These are phyloP conservation scores for Drosophila murphyi DNA, from an alignment of 1,140 invertebrate genomes.

Conservation along the genomic window DNA sequence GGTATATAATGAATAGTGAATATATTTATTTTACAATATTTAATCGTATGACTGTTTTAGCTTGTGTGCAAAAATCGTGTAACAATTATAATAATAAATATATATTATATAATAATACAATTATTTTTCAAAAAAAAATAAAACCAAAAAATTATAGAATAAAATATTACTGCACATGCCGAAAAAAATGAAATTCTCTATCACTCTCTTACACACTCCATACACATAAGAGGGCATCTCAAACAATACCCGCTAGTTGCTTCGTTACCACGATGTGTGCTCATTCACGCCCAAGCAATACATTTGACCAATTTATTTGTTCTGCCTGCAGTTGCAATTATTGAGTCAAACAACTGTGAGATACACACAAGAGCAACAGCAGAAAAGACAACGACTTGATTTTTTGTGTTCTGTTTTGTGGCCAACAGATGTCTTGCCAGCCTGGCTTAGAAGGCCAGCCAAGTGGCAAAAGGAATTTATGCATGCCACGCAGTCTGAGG, in stretches of 20 bases:
- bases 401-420: not conserved
- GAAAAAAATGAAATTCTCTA: not conserved
- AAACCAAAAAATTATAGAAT: no score
- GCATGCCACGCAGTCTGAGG: conserved; percentile 18
- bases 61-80: no score
- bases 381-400: not conserved
- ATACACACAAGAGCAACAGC: conserved; percentile 9
- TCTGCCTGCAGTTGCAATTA: conserved; percentile 33
- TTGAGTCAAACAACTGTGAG: conserved; percentile 22
- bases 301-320: conserved; percentile 34
- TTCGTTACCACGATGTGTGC: conserved; percentile 9
- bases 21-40: no score
- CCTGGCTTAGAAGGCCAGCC: conserved; percentile 67
- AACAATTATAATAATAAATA: no score
- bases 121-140: no score
- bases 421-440: not conserved
- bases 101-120: no score
- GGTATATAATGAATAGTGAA: no score
- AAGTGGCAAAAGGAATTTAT: conserved; percentile 73
- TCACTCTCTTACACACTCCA: not conserved
- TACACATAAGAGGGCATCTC: not conserved
- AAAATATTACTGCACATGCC: no score
- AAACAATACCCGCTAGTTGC: not conserved
- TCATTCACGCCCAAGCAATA: conserved; percentile 37
- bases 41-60: no score